Evolutionary conservation across 2,797 vertebrate species (phyloP).

Genomic region (Melanogrammus aeglefinus): DNA sequence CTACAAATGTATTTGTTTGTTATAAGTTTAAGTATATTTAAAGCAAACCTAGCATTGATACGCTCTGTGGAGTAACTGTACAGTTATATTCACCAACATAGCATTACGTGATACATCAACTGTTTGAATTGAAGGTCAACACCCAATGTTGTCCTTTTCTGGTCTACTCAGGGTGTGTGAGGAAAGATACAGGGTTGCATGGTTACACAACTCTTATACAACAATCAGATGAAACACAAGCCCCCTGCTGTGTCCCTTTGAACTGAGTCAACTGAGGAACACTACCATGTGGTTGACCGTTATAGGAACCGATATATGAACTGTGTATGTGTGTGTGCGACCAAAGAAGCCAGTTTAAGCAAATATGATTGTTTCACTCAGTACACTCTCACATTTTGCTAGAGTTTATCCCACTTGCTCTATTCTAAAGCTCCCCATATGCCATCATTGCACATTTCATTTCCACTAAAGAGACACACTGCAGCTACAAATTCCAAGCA

Average conservation of each 20-base stretch:
- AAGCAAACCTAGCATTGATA: not conserved
- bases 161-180: not conserved
- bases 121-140: not conserved
- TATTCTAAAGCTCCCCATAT: not conserved
- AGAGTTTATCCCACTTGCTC: not conserved
- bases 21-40: not conserved
- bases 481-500: not conserved
- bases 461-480: constrained; percentile 5
- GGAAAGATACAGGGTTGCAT: not conserved
- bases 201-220: not conserved
- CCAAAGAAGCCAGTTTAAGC: not conserved
- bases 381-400: not conserved
- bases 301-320: not conserved
- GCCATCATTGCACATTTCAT: not conserved
- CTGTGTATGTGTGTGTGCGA: not conserved
- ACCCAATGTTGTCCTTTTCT: not conserved
- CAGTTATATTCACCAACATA: not conserved
- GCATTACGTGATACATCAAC: not conserved
- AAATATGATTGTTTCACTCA: not conserved
- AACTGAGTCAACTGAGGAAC: not conserved
- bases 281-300: not conserved
- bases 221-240: not conserved
- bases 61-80: not conserved
- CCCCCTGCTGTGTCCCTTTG: not conserved
- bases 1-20: not conserved